Conservation (phyloP, 2,888 invertebrate genomes). For the Drosophila meridiana region DNA sequence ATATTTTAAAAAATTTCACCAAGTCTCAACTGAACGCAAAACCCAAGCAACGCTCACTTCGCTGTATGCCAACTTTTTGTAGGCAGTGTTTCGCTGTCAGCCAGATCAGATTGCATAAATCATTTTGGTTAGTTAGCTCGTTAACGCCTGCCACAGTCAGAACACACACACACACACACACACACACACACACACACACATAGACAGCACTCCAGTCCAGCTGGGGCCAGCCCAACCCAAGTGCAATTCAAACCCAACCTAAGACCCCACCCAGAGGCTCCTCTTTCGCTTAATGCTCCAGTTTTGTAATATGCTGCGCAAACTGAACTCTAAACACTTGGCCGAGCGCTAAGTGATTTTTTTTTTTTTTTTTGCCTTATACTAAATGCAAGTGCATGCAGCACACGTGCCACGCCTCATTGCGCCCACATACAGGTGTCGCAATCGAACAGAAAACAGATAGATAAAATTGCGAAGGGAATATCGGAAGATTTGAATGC, state of each 20-base stretch:
- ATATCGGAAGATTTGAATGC: conserved; percentile 3
- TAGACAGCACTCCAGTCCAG: neutral
- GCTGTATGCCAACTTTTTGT: conserved; percentile 12
- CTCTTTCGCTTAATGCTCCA: conserved; percentile 33
- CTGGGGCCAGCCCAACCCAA: conserved; percentile 4
- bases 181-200: neutral
- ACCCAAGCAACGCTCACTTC: neutral
- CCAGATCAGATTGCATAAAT: conserved; percentile 18
- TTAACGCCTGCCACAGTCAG: conserved; percentile 27
- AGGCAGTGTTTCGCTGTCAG: conserved; percentile 23
- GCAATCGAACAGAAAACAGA: conserved; percentile 1
- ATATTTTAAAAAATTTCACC: neutral
- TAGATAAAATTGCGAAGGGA: neutral
- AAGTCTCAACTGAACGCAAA: neutral
- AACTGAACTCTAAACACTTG: conserved; percentile 30
- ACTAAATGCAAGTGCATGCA: conserved; percentile 47
- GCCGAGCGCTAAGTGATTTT: conserved; percentile 46
- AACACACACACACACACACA: neutral
- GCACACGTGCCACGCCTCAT: conserved; percentile 38
- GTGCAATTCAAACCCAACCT: conserved; percentile 6
- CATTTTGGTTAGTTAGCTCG: conserved; percentile 21
- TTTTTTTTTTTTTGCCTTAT: conserved; percentile 31
- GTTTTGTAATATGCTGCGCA: conserved; percentile 34
- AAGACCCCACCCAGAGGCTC: conserved; percentile 5
- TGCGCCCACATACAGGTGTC: neutral